Conservation (phyloP, 2,888 invertebrate genomes). For the Neelides folsomi region DNA sequence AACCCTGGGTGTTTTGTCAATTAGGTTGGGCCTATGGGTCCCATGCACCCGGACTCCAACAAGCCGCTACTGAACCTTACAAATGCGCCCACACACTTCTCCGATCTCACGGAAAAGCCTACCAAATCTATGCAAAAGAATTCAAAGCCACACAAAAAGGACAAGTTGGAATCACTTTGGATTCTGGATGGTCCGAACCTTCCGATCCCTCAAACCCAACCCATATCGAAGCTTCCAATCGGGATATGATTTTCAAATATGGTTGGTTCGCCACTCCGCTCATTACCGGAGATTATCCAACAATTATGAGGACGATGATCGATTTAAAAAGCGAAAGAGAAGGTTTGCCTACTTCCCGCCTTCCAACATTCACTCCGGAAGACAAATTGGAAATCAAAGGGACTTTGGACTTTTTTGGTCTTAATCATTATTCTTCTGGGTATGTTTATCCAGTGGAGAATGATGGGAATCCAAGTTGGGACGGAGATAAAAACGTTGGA, state of each 20-base stretch:
- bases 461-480: conserved; percentile 6
- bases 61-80: conserved; percentile 41
- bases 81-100: conserved; percentile 43
- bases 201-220: conserved; percentile 6
- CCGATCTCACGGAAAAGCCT: conserved; percentile 37
- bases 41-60: conserved; percentile 32
- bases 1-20: conserved; percentile 20
- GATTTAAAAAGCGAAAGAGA: conserved; percentile 15
- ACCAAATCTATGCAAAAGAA: conserved; percentile 35
- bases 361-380: conserved; percentile 14
- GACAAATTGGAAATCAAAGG: conserved; percentile 7
- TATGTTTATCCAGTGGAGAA: conserved; percentile 8
- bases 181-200: conserved; percentile 25
- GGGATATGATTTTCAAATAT: conserved; percentile 5
- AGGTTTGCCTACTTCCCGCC: conserved; percentile 12
- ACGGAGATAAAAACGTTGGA: conserved; percentile 17
- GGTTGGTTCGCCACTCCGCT: conserved; percentile 32
- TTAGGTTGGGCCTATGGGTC: conserved; percentile 29
- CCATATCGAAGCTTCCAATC: conserved; percentile 16
- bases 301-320: conserved; percentile 17
- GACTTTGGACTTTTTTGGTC: conserved; percentile 25
- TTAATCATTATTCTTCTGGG: conserved; percentile 26
- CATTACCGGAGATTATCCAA: conserved; percentile 27
- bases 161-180: conserved; percentile 31
- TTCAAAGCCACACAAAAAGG: conserved; percentile 31